Conservation (phyloP, 2,113 vertebrate genomes). For the Stegostoma tigrinum region DNA sequence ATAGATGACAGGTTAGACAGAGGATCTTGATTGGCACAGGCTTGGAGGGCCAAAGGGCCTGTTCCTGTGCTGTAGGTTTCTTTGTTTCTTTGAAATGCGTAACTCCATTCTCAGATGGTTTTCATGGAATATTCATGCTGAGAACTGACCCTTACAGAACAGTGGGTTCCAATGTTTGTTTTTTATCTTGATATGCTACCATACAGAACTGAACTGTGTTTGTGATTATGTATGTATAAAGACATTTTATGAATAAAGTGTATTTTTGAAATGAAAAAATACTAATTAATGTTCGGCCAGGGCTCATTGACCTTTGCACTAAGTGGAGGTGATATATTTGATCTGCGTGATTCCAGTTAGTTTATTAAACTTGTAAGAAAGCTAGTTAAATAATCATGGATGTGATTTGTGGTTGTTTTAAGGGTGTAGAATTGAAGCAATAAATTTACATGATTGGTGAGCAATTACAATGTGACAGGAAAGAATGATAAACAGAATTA, state of each 20-base stretch:
- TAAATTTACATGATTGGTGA: neutral
- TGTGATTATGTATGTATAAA: too few relatives aligned
- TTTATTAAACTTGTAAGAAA: neutral
- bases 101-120: neutral
- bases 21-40: too few relatives aligned
- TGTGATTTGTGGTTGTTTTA: neutral
- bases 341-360: neutral
- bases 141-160: neutral
- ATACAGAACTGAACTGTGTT: too few relatives aligned
- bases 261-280: neutral
- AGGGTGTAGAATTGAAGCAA: neutral
- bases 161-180: neutral
- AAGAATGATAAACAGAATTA: neutral
- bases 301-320: neutral
- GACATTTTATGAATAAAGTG: too few relatives aligned
- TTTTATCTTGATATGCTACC: too few relatives aligned
- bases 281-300: neutral
- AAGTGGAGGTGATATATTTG: neutral
- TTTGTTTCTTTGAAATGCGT: too few relatives aligned
- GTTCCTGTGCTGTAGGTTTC: too few relatives aligned
- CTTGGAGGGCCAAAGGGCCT: too few relatives aligned
- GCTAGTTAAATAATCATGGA: neutral
- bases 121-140: neutral
- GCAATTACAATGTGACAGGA: neutral
- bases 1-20: too few relatives aligned